Base-by-base conservation (phyloP, 2,113 vertebrate genomes). In the Eira barbara region DNA sequence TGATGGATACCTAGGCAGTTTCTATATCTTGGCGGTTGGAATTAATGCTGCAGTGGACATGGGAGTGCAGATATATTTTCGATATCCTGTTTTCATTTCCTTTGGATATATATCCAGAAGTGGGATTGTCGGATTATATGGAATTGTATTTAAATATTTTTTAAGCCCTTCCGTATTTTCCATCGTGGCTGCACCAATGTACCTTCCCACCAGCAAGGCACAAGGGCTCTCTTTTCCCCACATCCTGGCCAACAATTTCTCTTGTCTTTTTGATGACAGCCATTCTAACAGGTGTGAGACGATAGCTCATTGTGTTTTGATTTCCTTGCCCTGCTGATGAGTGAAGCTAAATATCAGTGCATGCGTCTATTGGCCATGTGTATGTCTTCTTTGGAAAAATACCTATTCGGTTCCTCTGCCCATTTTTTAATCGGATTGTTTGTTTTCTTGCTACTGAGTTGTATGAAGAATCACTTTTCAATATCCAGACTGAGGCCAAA, bases 401-500 rank as follows among this genome's bases (percentile, higher is more conserved):
- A 49, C 61, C 39, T 78, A 14, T 57, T 89, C 21, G 12, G 59
- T 69, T 76, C 25, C 52, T 85, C 86, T 71, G 85, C 8, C 63
- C 42, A 52, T 71, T 79, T 84, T 71, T 13, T 18, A 78, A 80
- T 69, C 0, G 3, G 42, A 52, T 89, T 88, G 14, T 65, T 93
- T 96, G 39, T 34, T 49, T 49, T 96, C 88, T 84, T 79, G 79
- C 79, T 42, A 31, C n/a, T 34, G 61, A 34, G 36, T 73, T 94
- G 61, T 79, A 73, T 85, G 39, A 96, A 85, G 80, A 55, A 90
- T 91, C 12, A 8, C 31, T 95, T 94, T 95, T 95, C 29, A 91
- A 86, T 82, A 92, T 45, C 73, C 27, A 39, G 79, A 90, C 15
- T 12, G 20, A 97, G 42, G 96, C 97, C 97, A 97, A 96, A 76